Evolutionary conservation across 2,888 invertebrate genomes (phyloP), one percentile per base, ranked within the genome.

Genomic region (Platycheirus rosarum): DNA sequence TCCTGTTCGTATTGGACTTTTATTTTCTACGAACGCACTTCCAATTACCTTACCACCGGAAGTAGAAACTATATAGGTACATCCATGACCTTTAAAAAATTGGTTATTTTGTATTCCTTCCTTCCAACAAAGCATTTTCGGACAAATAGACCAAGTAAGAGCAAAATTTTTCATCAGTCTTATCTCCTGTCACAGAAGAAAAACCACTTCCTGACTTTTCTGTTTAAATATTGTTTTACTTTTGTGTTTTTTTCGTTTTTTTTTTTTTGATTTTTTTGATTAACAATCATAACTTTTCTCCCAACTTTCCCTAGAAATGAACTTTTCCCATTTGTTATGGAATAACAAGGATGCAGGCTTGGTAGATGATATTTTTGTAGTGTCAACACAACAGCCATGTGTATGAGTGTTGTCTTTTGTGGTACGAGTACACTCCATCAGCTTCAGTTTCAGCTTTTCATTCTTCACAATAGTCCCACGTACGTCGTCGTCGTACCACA

Each of bases 311-410:
- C 14, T 29, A 8, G 18, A 44, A 32, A 14, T 11, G 60, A 70
- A 70, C 60, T 70, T 70, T 62, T 51, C 18, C 32, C 37, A 70
- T 70, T 70, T 51, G n/a, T 70, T 49, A 29, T 70, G 14, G 11
- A 51, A 42, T 37, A 44, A 53, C 16, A 29, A 63, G 51, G n/a
- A 53, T 53, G 13, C n/a, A 53, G 3, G n/a, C 16, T 14, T 2
- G 46, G 16, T n/a, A 32, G 11, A 53, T 8, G 14, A 14, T n/a
- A 14, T 16, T 13, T n/a, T 13, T 1, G 7, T 32, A 18, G 13
- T 35, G 11, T 35, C 14, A 1, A 16, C 18, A 53, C 35, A 32
- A 18, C 9, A 14, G 2, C 11, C 9, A 23, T 9, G 8, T 18
- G 11, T 20, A 0, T 4, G 7, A 5, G 1, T 4, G 2, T 46